These are phyloP conservation scores for Leptinotarsa tumamoca DNA, from an alignment of 2,888 invertebrate genomes.

Conservation along the genomic window DNA sequence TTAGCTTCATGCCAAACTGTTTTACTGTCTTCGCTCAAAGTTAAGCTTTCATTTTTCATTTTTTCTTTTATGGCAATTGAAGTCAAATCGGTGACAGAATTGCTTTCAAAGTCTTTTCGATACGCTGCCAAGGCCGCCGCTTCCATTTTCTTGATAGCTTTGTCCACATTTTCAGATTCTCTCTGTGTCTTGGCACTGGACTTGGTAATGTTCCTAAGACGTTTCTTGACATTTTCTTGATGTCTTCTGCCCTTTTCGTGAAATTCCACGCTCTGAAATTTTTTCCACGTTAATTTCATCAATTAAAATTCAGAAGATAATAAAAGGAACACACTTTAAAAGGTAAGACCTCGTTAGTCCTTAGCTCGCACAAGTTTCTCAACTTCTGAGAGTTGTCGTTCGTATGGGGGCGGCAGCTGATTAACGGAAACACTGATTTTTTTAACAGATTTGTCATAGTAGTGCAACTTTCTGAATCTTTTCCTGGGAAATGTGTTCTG, in stretches of 20 bases:
- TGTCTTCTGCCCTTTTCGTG: conserved; percentile 95
- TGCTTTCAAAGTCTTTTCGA: conserved; percentile 82
- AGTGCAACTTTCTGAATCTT: no score
- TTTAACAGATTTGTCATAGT: no score
- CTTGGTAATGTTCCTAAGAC: conserved; percentile 85
- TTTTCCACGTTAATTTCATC: conserved; percentile 8
- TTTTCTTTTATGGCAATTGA: conserved; percentile 68
- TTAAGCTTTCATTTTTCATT: conserved; percentile 58
- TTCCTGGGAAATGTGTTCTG: no score
- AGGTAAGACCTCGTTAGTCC: no score
- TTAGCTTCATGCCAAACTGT: conserved; percentile 84
- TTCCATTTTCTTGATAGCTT: conserved; percentile 89
- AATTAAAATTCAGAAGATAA: no score
- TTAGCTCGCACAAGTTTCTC: no score
- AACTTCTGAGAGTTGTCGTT: no score
- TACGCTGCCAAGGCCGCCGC: conserved; percentile 90
- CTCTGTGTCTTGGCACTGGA: conserved; percentile 85
- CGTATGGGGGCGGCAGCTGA: no score
- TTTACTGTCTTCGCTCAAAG: conserved; percentile 58
- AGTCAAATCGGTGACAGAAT: conserved; percentile 71
- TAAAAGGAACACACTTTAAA: no score
- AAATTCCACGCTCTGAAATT: conserved; percentile 87
- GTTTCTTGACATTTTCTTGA: conserved; percentile 90
- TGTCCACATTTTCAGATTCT: conserved; percentile 81
- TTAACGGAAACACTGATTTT: no score